Evolutionary conservation across 2,888 invertebrate species (phyloP).

Genomic region (Cybosia mesomella): DNA sequence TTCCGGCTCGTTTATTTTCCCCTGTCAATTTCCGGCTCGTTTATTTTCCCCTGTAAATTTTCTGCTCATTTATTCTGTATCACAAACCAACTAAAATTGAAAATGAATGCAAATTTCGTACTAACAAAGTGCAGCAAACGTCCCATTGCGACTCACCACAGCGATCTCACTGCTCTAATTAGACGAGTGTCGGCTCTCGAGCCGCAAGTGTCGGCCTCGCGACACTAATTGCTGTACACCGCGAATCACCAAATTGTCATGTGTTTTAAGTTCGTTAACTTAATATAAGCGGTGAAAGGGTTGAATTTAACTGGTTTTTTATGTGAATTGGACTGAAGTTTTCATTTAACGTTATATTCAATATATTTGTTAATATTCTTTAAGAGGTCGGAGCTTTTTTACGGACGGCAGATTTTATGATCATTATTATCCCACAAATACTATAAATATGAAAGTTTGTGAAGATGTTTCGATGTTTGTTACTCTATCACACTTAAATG

Average conservation of each 20-base stretch:
- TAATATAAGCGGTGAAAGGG: slow-evolving; percentile 9
- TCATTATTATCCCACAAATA: too few species aligned
- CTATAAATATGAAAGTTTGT: too few species aligned
- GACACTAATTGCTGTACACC: slow-evolving; percentile 38
- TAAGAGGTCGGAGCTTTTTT: background rate
- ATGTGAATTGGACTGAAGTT: background rate
- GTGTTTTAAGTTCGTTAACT: slow-evolving; percentile 16
- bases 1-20: too few species aligned
- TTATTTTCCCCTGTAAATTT: too few species aligned
- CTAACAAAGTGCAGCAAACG: slow-evolving; percentile 6
- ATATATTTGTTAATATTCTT: background rate
- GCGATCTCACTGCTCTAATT: slow-evolving; percentile 33
- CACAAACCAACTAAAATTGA: background rate
- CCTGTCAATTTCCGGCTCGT: too few species aligned
- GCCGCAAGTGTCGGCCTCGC: slow-evolving; percentile 24
- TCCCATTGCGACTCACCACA: background rate
- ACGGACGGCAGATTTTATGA: too few species aligned
- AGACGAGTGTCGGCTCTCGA: slow-evolving; percentile 34
- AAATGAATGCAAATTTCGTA: background rate
- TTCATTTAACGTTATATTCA: too few species aligned
- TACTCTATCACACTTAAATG: too few species aligned
- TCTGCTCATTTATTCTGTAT: too few species aligned
- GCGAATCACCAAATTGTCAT: slow-evolving; percentile 7
- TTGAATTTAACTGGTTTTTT: background rate
- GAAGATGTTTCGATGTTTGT: too few species aligned